Evolutionary conservation across 2,797 vertebrate species (phyloP), one percentile per base, ranked within the genome.

Genomic region (Danio choprae): DNA sequence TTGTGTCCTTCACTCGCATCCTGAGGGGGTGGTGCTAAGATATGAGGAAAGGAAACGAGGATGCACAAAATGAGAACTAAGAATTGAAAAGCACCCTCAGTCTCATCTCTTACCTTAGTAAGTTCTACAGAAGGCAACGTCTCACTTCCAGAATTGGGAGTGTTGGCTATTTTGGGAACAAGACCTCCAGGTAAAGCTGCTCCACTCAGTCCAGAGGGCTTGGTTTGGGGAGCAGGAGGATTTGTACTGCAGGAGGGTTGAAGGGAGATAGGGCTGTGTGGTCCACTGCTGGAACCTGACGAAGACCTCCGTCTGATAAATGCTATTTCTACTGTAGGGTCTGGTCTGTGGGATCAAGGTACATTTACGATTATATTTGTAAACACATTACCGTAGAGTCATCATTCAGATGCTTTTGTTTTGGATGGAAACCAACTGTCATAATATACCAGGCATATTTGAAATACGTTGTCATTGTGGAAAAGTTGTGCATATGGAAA

Each of bases 271-370:
- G 93, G 90, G 70, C 85, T 89, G 15, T 93, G 93, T 1, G 87
- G 87, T 9, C 87, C 91, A 79, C 92, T 93, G 85, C 89, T 87
- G 69, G 91, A 92, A 85, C 85, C 84, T 48, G 89, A 85, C 5
- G 86, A 89, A 1, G 83, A 90, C 44, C 93, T 92, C 80, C 92
- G 90, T 56, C 95, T 91, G 89, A 98, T 95, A 84, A 97, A 99
- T 68, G 95, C 95, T 59, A 98, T 96, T 82, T 98, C 97, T 90
- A 95, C 97, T 5, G 94, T 91, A 13, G 93, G 91, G 84, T 96
- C 95, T 6, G 93, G 93, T 90, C 96, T 98, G 83, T 22, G 85
- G 86, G 73, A 62, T 18, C 5, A 63, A 72, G 15, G 29, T 12
- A 51, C 29, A 29, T 29, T 29, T 29, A 51, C 10, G 77, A 16